A percentile compares a stretch with the other conserved stretches of the same genome.
Conservation (phyloP, 2,888 invertebrate genomes). For the Nebria brevicollis region DNA sequence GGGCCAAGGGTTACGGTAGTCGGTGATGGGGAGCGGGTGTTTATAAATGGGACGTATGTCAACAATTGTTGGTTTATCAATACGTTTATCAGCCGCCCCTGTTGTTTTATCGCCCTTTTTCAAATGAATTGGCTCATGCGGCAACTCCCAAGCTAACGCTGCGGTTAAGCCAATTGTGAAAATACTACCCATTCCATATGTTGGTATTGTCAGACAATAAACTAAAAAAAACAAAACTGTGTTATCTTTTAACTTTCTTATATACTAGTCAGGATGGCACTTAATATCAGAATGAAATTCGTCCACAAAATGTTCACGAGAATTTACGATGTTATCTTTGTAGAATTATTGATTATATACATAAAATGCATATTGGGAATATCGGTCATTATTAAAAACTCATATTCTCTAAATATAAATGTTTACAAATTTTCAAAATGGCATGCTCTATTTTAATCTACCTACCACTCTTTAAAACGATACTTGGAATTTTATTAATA, state of each 20-base stretch:
- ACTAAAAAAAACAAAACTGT: conserved; percentile 61
- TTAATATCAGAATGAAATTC: background rate
- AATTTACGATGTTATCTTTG: background rate
- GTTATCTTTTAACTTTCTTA: background rate
- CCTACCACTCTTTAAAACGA: too few relatives aligned
- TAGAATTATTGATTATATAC: too few relatives aligned
- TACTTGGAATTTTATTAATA: too few relatives aligned
- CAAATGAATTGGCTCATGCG: conserved; percentile 67
- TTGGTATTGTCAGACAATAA: conserved; percentile 71
- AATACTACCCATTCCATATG: conserved; percentile 64
- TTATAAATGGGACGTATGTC: conserved; percentile 1
- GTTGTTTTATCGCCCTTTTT: conserved; percentile 50
- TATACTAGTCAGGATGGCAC: background rate
- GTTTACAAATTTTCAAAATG: too few relatives aligned
- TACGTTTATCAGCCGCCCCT: conserved; percentile 42
- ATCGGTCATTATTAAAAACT: too few relatives aligned
- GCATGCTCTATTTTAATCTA: too few relatives aligned
- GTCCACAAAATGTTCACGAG: background rate
- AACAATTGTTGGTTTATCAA: conserved; percentile 45
- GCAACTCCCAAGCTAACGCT: conserved; percentile 80
- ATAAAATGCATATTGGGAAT: too few relatives aligned
- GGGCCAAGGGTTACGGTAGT: conserved; percentile 15
- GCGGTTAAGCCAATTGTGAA: conserved; percentile 78
- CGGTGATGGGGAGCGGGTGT: conserved; percentile 7
- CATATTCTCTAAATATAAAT: too few relatives aligned